Conservation (phyloP, 1,140 invertebrate genomes). For the Saccostrea glomerata region DNA sequence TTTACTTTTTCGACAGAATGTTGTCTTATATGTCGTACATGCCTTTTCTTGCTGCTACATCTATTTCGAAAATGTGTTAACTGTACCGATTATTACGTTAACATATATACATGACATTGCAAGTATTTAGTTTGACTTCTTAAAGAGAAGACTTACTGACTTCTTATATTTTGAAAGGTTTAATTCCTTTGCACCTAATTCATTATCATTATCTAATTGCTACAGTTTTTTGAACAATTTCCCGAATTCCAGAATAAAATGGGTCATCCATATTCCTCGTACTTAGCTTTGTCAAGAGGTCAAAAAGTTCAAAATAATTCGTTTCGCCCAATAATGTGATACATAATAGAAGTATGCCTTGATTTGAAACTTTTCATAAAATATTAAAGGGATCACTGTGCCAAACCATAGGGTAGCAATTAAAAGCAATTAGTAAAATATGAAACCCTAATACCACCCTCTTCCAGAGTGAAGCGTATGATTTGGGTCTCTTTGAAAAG, state of each 20-base stretch:
- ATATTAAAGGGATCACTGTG: background rate
- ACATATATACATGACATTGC: too few species aligned
- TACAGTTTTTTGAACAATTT: background rate
- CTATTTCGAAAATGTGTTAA: too few species aligned
- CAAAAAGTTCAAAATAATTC: background rate
- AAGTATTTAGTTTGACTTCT: too few species aligned
- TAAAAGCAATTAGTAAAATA: conserved; percentile 25
- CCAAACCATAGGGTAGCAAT: background rate
- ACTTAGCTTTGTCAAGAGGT: background rate
- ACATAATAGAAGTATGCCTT: background rate
- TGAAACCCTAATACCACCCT: background rate
- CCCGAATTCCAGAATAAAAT: conserved; percentile 13
- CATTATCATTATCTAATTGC: too few species aligned
- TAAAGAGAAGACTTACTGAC: too few species aligned
- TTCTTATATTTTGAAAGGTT: too few species aligned
- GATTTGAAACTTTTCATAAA: background rate
- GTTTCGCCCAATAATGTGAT: background rate
- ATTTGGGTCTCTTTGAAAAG: background rate
- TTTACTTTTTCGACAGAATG: too few species aligned
- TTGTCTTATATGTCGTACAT: too few species aligned
- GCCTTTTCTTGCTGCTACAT: too few species aligned
- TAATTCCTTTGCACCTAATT: too few species aligned
- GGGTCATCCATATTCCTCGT: background rate
- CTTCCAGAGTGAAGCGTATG: background rate
- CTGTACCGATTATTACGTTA: too few species aligned